Conservation (phyloP, 2,888 invertebrate genomes). For the Trichacis sp. region DNA sequence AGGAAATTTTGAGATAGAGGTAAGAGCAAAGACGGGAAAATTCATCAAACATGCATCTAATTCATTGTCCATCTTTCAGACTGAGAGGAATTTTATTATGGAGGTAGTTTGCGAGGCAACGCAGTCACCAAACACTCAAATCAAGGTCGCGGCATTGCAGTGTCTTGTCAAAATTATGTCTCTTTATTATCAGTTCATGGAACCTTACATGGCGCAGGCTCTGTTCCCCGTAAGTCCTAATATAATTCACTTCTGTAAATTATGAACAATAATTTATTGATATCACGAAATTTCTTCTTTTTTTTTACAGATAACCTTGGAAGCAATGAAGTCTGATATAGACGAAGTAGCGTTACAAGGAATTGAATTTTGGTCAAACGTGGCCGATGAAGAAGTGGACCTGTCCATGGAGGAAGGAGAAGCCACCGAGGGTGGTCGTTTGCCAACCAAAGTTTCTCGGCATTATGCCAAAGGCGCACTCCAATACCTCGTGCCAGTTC, state of each 20-base stretch:
- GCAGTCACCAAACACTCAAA: slow-evolving; percentile 90
- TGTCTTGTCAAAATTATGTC: slow-evolving; percentile 99
- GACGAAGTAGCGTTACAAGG: slow-evolving; percentile 98
- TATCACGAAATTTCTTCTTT: not conserved
- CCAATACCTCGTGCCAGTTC: slow-evolving; percentile 92
- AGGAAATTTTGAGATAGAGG: slow-evolving; percentile 97
- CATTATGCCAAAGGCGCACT: slow-evolving; percentile 99
- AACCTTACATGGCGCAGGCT: slow-evolving; percentile 98
- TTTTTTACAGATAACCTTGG: slow-evolving; percentile 83
- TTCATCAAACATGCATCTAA: too few relatives aligned
- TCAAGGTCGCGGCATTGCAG: slow-evolving; percentile 96
- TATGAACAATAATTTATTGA: too few relatives aligned
- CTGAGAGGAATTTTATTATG: slow-evolving; percentile 99
- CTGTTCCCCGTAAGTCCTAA: slow-evolving; percentile 82
- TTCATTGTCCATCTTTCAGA: too few relatives aligned
- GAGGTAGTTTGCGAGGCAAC: slow-evolving; percentile 99
- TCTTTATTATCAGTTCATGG: slow-evolving; percentile 98
- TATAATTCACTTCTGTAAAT: too few relatives aligned
- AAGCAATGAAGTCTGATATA: slow-evolving; percentile 97
- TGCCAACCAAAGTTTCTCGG: slow-evolving; percentile 92
- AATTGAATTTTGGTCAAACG: slow-evolving; percentile 99
- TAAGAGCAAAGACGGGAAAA: slow-evolving; percentile 47
- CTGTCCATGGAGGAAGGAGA: slow-evolving; percentile 93
- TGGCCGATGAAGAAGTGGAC: slow-evolving; percentile 99
- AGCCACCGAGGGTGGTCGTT: slow-evolving; percentile 90